phyloP scores from a whole-genome alignment of 2,888 invertebrate genomes.

The Papilio protenor region DNA sequence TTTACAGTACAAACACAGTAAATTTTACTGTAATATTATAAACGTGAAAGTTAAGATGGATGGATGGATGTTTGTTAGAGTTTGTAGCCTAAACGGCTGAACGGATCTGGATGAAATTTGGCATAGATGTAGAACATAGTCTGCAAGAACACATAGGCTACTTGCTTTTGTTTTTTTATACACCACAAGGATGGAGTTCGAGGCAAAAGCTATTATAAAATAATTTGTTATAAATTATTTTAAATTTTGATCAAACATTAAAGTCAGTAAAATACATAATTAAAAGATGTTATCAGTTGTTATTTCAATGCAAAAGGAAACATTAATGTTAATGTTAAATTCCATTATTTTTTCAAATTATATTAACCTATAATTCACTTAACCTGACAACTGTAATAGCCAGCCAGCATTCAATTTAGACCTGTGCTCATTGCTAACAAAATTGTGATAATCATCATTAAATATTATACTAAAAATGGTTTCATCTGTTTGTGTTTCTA shows the following conservation, averaged over 20 bases:
- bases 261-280: neutral
- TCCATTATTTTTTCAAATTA: neutral
- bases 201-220: too few relatives aligned
- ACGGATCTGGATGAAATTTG: too few relatives aligned
- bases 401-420: neutral
- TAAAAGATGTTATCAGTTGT: neutral
- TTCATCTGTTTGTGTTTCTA: neutral
- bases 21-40: too few relatives aligned
- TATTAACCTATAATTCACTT: too few relatives aligned
- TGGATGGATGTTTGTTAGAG: too few relatives aligned
- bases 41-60: too few relatives aligned
- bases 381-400: too few relatives aligned
- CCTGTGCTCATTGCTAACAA: neutral
- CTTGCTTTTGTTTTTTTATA: too few relatives aligned
- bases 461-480: neutral
- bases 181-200: too few relatives aligned
- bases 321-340: neutral
- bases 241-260: neutral
- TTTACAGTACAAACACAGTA: neutral
- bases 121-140: too few relatives aligned
- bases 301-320: conserved; percentile 5
- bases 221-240: neutral
- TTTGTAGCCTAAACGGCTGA: too few relatives aligned
- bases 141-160: too few relatives aligned
- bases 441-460: neutral